phyloP scores from a whole-genome alignment of 2,797 vertebrate genomes.

The Gymnocypris eckloni region DNA sequence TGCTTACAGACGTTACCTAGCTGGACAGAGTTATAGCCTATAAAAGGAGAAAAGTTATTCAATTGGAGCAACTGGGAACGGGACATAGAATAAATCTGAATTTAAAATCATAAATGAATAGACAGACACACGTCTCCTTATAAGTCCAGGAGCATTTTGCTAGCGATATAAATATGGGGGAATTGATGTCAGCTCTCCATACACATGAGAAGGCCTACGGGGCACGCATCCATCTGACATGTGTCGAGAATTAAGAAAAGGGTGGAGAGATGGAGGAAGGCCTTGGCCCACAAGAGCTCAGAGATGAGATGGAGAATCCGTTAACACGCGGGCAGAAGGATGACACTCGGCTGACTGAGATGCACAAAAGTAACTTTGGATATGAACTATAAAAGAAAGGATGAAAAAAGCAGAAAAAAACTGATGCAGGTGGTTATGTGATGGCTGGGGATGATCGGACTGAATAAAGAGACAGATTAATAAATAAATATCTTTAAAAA shows the following conservation, averaged over 20 bases:
- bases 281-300: constrained; percentile 19
- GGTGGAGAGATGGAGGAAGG: constrained; percentile 28
- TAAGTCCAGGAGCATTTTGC: constrained; percentile 27
- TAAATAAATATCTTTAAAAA: constrained; percentile 74
- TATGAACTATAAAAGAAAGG: constrained; percentile 29
- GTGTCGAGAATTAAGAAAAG: constrained; percentile 57
- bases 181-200: constrained; percentile 46
- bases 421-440: constrained; percentile 50
- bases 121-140: constrained; percentile 1
- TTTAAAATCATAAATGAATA: background rate
- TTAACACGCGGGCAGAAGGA: constrained; percentile 31
- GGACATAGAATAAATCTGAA: background rate
- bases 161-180: constrained; percentile 6
- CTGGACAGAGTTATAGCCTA: background rate
- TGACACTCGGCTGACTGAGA: constrained; percentile 16
- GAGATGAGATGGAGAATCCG: constrained; percentile 27
- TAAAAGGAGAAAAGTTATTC: background rate
- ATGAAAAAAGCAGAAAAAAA: constrained; percentile 28
- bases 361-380: constrained; percentile 25
- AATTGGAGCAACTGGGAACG: background rate
- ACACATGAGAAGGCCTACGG: constrained; percentile 34
- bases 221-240: constrained; percentile 45
- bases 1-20: background rate
- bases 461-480: constrained; percentile 79
- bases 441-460: constrained; percentile 51